phyloP scores from a whole-genome alignment of 2,797 vertebrate genomes.

The Chelon labrosus region DNA sequence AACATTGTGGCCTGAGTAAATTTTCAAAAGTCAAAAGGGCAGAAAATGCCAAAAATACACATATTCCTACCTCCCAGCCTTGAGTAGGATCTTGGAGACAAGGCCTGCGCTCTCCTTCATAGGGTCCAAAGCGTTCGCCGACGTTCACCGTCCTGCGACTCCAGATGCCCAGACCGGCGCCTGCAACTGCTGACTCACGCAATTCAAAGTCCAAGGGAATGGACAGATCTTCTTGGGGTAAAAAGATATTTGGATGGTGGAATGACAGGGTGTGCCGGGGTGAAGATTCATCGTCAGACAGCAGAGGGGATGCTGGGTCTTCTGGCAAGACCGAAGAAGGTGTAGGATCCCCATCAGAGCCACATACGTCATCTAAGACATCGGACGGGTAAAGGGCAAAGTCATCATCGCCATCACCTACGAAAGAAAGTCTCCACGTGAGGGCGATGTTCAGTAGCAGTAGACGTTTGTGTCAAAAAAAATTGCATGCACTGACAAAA shows the following conservation, averaged over 20 bases:
- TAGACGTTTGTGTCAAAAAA: background rate
- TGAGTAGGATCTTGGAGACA: constrained; percentile 86
- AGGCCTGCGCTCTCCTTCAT: constrained; percentile 87
- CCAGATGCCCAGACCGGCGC: constrained; percentile 92
- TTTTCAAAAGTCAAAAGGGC: background rate
- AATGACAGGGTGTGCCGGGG: constrained; percentile 88
- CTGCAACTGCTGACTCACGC: constrained; percentile 88
- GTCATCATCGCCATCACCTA: constrained; percentile 89
- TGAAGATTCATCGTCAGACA: constrained; percentile 89
- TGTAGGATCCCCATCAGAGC: constrained; percentile 84
- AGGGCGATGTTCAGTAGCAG: constrained; percentile 37
- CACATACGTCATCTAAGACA: constrained; percentile 85
- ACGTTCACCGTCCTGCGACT: constrained; percentile 90
- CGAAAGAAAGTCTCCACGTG: constrained; percentile 61
- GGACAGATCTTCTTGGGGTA: constrained; percentile 86
- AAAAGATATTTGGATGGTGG: constrained; percentile 87
- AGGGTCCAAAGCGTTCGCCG: constrained; percentile 94
- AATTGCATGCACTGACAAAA: background rate
- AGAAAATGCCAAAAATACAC: background rate
- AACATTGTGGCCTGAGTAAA: background rate
- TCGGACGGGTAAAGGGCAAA: constrained; percentile 87
- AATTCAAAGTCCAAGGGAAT: constrained; percentile 94
- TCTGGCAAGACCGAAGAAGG: constrained; percentile 77
- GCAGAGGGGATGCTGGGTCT: constrained; percentile 86
- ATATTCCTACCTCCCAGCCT: constrained; percentile 94